A percentile compares a stretch with the other conserved stretches of the same genome.
Evolutionary conservation across 2,113 vertebrate genomes (phyloP).

Genomic region (Capricornis sumatraensis): DNA sequence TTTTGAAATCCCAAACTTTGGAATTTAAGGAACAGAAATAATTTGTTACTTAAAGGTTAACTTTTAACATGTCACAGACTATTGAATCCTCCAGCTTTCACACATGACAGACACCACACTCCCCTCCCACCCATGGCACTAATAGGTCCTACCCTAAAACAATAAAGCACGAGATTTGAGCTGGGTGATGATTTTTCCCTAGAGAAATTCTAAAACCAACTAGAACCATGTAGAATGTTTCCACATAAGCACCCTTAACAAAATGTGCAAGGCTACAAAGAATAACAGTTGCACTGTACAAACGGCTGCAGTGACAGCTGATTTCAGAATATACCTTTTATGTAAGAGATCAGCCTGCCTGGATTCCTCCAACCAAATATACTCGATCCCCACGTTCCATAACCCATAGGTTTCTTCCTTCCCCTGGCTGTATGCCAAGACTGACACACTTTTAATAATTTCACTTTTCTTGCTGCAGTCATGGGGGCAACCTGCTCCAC

Average conservation of each 20-base stretch:
- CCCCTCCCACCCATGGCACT: background rate
- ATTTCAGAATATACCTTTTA: background rate
- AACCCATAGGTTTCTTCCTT: background rate
- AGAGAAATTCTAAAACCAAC: background rate
- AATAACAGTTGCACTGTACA: background rate
- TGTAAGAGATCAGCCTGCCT: background rate
- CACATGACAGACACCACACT: background rate
- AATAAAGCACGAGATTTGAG: background rate
- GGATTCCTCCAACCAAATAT: background rate
- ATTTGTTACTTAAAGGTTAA: background rate
- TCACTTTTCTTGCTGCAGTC: background rate
- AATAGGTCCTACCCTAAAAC: background rate
- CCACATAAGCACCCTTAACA: background rate
- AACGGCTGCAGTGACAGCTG: background rate
- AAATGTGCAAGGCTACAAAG: background rate
- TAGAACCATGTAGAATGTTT: background rate
- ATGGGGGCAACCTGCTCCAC: background rate
- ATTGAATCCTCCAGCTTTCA: background rate
- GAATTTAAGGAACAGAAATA: background rate
- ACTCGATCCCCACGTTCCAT: background rate
- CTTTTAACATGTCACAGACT: background rate
- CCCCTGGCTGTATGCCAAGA: background rate
- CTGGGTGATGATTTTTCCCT: background rate
- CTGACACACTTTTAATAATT: background rate
- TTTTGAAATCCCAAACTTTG: slow-evolving; percentile 4